Base-by-base conservation (phyloP, 2,797 vertebrate species). In the Myotis myotis region DNA sequence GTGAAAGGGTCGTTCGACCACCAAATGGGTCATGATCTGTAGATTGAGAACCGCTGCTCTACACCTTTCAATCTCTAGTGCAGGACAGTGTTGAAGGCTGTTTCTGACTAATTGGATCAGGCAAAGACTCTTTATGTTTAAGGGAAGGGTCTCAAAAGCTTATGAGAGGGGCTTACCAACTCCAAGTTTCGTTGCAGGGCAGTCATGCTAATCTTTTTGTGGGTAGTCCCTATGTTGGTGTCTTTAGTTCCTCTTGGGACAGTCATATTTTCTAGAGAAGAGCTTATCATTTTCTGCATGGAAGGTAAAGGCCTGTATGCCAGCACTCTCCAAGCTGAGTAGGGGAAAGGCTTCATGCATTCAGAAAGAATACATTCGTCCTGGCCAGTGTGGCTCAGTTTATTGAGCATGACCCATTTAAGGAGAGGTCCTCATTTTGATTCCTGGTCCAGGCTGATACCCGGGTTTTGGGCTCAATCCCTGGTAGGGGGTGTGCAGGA, bases 221-320 rank as follows among this genome's bases (percentile, higher is more conserved):
- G 87, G 11, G 23, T 81, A 85, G n/a, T 82, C 8, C 36, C 70
- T 12, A 71, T 62, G 36, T 82, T 91, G n/a, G 12, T 86, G n/a
- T 83, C 64, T 95, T 81, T 86, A 75, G 30, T 83, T 79, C 28
- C 5, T 95, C 51, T 22, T 78, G 23, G 8, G 53, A 36, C 82
- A 53, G 8, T 64, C 60, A 93, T 11, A 71, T 87, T 62, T 95
- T 92, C 76, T 55, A 84, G 53, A 93, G 80, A 70, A 70, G 44
- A 49, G 25, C 22, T 41, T 96, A 16, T 81, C 30, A 68, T 79
- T 95, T 66, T 6, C 15, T 64, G 4, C 22, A 28, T 60, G 68
- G 41, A 91, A 62, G 36, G 15, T 76, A 78, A 87, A 95, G 51
- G 12, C 6, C 11, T 74, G 20, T 74, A 30, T 80, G 30, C 38